These are phyloP conservation scores for Tachina grossa DNA, from an alignment of 2,888 invertebrate genomes.

Conservation along the genomic window DNA sequence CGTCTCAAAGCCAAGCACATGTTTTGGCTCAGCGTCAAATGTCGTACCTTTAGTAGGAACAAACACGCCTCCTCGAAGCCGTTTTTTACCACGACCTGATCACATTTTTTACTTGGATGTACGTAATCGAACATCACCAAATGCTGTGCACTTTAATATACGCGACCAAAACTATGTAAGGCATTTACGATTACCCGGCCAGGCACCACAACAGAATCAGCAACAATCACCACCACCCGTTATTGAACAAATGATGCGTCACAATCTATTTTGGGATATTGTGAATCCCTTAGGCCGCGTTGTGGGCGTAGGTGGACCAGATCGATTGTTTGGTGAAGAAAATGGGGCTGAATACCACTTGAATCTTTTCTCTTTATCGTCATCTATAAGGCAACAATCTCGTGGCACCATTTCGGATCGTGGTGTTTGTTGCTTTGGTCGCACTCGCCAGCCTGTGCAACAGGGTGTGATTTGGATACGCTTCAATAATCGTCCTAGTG, in stretches of 20 bases:
- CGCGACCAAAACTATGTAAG: slow-evolving; percentile 64
- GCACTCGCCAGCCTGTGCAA: slow-evolving; percentile 79
- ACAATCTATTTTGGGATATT: slow-evolving; percentile 81
- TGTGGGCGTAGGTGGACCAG: slow-evolving; percentile 43
- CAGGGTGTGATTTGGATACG: slow-evolving; percentile 82
- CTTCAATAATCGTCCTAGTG: slow-evolving; percentile 80
- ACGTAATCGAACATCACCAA: slow-evolving; percentile 67
- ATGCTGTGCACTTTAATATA: slow-evolving; percentile 63
- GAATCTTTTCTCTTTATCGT: slow-evolving; percentile 39
- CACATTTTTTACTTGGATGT: slow-evolving; percentile 77
- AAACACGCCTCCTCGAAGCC: slow-evolving; percentile 75
- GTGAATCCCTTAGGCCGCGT: slow-evolving; percentile 77
- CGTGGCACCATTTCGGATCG: slow-evolving; percentile 79
- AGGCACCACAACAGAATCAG: slow-evolving; percentile 25
- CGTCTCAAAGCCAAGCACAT: slow-evolving; percentile 13
- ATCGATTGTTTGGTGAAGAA: slow-evolving; percentile 51
- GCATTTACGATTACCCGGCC: slow-evolving; percentile 66
- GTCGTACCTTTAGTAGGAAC: slow-evolving; percentile 62
- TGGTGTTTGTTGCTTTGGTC: slow-evolving; percentile 81
- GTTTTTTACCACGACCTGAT: slow-evolving; percentile 77
- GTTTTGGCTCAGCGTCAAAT: slow-evolving; percentile 21
- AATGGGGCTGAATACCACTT: slow-evolving; percentile 55
- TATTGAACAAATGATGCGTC: slow-evolving; percentile 77
- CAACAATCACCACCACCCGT: slow-evolving; percentile 67
- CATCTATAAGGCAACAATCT: slow-evolving; percentile 22